Conservation (phyloP, 2,797 vertebrate genomes). For the Gambusia yucatana region DNA sequence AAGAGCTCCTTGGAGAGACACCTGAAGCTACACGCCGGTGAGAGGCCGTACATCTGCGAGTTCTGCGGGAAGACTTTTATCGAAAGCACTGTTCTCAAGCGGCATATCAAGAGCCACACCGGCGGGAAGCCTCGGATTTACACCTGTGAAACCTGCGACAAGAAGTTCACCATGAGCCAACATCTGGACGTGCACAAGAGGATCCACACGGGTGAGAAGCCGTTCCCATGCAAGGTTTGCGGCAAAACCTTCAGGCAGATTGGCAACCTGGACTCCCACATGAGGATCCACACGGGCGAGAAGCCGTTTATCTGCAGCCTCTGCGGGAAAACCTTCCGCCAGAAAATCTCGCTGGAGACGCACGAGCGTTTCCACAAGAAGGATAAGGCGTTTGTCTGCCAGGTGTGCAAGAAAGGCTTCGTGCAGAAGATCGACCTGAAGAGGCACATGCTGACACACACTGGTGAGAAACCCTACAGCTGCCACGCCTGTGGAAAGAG, state of each 20-base stretch:
- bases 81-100: conserved; percentile 62
- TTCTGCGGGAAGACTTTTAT: conserved; percentile 72
- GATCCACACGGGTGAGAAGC: conserved; percentile 75
- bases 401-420: conserved; percentile 66
- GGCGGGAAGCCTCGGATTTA: conserved; percentile 60
- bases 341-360: conserved; percentile 72
- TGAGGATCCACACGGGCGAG: conserved; percentile 68
- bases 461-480: conserved; percentile 71
- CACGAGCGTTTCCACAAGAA: conserved; percentile 76
- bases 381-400: conserved; percentile 63
- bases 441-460: conserved; percentile 72
- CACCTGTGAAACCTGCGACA: conserved; percentile 62
- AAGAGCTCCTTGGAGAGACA: conserved; percentile 67
- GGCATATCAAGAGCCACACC: conserved; percentile 67
- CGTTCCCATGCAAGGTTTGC: conserved; percentile 62
- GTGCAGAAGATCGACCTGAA: conserved; percentile 74
- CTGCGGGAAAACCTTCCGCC: conserved; percentile 73
- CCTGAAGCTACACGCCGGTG: conserved; percentile 57
- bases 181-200: conserved; percentile 72
- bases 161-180: conserved; percentile 72
- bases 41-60: conserved; percentile 67
- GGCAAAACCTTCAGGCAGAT: conserved; percentile 70
- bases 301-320: conserved; percentile 74
- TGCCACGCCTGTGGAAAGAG: conserved; percentile 62
- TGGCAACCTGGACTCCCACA: conserved; percentile 72